Percentiles rank a stretch among this genome's conserved stretches.
phyloP scores from a whole-genome alignment of 1,140 invertebrate genomes.

The Bombus haemorrhoidalis region DNA sequence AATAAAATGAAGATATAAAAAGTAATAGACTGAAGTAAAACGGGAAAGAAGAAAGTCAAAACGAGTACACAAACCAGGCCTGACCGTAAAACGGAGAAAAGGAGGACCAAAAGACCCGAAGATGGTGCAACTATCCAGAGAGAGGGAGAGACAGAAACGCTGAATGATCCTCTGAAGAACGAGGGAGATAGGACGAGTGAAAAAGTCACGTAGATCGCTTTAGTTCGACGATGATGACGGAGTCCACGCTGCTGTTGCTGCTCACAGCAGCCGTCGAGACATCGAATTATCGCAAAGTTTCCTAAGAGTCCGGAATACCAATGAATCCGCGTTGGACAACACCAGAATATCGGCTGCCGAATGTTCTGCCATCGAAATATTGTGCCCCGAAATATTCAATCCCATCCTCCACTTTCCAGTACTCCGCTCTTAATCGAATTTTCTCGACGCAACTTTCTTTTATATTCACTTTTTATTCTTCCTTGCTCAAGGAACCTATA shows the following conservation, averaged over 20 bases:
- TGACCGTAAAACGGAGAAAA: neutral
- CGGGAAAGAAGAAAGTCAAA: neutral
- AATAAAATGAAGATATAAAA: neutral
- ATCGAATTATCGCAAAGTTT: constrained; percentile 70
- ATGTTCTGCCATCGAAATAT: constrained; percentile 40
- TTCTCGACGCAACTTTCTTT: neutral
- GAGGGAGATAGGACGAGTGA: neutral
- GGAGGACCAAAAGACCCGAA: too few species aligned
- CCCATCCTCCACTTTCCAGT: neutral
- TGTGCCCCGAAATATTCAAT: neutral
- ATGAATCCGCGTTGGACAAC: constrained; percentile 43
- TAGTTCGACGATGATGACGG: constrained; percentile 57
- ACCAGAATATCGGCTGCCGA: constrained; percentile 20
- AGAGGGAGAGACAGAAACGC: neutral
- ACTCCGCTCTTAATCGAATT: constrained; percentile 31
- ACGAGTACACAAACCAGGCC: neutral
- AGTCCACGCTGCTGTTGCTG: constrained; percentile 44
- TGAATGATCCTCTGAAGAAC: neutral
- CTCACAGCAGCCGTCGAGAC: constrained; percentile 62
- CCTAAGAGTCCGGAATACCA: constrained; percentile 60
- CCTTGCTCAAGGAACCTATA: too few species aligned
- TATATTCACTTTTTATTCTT: neutral
- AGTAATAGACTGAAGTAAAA: neutral
- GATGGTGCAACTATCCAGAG: neutral
- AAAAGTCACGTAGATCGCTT: constrained; percentile 66